phyloP scores from a whole-genome alignment of 2,113 vertebrate species.

The Reinhardtius hippoglossoides region DNA sequence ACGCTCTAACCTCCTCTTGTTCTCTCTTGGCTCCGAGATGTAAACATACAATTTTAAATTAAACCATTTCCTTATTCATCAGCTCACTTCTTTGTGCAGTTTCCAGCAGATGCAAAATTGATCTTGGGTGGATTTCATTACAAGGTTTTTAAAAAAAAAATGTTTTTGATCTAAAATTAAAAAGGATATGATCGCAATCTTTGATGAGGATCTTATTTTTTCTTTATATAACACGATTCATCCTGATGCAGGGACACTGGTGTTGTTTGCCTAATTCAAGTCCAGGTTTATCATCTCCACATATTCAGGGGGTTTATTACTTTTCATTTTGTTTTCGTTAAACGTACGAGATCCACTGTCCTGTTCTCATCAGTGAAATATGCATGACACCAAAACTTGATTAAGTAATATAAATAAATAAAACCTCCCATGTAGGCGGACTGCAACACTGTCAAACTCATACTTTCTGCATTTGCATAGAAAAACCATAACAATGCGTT shows the following conservation, averaged over 20 bases:
- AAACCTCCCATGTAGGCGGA: constrained; percentile 3
- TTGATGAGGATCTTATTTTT: background rate
- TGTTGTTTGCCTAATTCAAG: background rate
- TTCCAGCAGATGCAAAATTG: constrained; percentile 25
- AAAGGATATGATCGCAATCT: background rate
- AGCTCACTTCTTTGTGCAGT: constrained; percentile 13
- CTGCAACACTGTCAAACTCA: constrained; percentile 1
- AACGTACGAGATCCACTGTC: background rate
- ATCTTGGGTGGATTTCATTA: background rate
- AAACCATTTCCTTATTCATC: constrained; percentile 33
- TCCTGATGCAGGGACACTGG: background rate
- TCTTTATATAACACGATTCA: background rate
- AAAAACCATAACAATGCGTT: constrained; percentile 20
- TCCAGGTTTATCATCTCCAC: background rate
- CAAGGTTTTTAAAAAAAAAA: background rate
- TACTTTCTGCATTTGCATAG: constrained; percentile 30
- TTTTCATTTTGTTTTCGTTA: background rate
- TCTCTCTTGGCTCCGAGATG: constrained; percentile 13
- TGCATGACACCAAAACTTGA: background rate
- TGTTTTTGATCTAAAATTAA: background rate
- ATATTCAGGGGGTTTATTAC: background rate
- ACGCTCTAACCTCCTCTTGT: background rate
- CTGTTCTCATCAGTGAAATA: background rate
- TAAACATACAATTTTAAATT: constrained; percentile 30
- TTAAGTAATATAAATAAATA: constrained; percentile 8